Base-by-base conservation (phyloP, 1,140 invertebrate species). In the Akabosia matsudoensis region DNA sequence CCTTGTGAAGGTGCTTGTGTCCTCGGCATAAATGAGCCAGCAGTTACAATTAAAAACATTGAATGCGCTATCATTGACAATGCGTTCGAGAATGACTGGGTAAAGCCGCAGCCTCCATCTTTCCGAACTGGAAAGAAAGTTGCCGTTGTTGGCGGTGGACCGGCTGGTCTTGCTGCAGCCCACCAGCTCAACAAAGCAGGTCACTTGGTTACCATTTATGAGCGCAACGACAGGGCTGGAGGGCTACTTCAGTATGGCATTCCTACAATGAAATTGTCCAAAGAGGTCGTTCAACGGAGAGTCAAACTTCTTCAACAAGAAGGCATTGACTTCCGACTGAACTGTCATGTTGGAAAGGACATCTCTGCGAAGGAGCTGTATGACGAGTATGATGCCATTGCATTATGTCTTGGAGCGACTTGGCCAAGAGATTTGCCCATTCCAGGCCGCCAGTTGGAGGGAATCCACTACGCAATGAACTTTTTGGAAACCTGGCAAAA, bases 41-140 rank as follows among this genome's bases (percentile, higher is more conserved):
- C 97, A 13, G 97, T 99, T 0, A 99, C 97, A 33, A 99, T 99
- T 83, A 99, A 99, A 85, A 97, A 97, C 84, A 99, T 99, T 81
- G 97, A 99, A 87, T 97, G 96, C 85, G 91, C 96, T 28, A 99
- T 99, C 83, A 99, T 99, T 82, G 97, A 99, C 86, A 91, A 98
- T 86, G 97, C 96, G 14, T 99, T 97, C 86, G 94, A 98, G 80
- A 90, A 95, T 85, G 96, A 96, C 2, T 97, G 97, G 97, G 96
- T 99, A 72, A 87, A 89, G 30, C 90, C 97, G 0, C 88, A 92
- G 84, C 88, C 90, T 26, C 96, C 96, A 0, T 76, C 83, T 0
- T 74, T 84, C 4, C 88, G 95, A 75, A 96, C 93, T 67, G 95
- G 93, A 1, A 95, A 93, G 83, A 90, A 89, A 37, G 90, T 99